phyloP scores from a whole-genome alignment of 2,888 invertebrate genomes.

The Augochlorella aurata region DNA sequence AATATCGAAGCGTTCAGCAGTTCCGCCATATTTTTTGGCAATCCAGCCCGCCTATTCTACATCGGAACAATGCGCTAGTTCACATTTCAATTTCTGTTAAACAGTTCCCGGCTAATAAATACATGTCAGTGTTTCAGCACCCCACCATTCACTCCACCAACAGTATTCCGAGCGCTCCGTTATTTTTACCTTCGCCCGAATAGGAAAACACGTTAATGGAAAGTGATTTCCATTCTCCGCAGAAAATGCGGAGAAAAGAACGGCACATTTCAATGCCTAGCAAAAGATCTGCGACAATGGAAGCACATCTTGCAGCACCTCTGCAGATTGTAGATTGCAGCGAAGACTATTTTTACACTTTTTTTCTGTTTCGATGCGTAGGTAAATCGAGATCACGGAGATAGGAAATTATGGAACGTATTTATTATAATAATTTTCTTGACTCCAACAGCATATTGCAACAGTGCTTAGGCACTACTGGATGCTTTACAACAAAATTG shows the following conservation, averaged over 20 bases:
- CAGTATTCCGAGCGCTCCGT: neutral
- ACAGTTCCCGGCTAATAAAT: neutral
- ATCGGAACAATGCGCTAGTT: neutral
- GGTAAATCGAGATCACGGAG: no score
- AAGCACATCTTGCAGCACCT: neutral
- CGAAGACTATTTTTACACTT: neutral
- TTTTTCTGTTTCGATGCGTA: neutral
- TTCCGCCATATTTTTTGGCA: neutral
- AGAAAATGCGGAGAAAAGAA: neutral
- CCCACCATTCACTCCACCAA: neutral
- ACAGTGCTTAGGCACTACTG: no score
- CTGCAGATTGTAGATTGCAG: neutral
- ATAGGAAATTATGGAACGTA: no score
- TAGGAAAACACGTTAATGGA: slow-evolving; percentile 4
- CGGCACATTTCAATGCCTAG: neutral
- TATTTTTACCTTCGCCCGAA: neutral
- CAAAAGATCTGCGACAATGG: neutral
- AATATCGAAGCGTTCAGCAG: no score
- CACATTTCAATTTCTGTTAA: neutral
- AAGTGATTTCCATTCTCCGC: neutral
- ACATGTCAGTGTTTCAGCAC: neutral
- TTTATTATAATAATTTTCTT: no score
- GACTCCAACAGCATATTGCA: no score
- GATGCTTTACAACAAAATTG: no score
- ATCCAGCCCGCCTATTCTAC: neutral